Evolutionary conservation across 2,113 vertebrate species (phyloP), one percentile per base, ranked within the genome.

Genomic region (Hyla sarda): DNA sequence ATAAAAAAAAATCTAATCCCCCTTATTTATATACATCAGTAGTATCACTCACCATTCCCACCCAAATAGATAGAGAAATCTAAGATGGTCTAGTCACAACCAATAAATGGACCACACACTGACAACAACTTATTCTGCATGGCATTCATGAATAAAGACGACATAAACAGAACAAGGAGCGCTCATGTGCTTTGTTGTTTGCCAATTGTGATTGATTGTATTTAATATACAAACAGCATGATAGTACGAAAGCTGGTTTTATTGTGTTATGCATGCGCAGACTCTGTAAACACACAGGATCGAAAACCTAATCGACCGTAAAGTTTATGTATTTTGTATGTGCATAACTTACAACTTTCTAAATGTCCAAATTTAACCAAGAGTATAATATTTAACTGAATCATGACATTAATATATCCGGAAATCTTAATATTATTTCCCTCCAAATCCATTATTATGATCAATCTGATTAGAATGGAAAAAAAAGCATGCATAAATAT

Each of bases 141-240:
- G 67, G 10, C 67, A 23, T 71, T 17, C 34, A 23, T 71, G 67
- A 37, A 41, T 71, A 71, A 41, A 41, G 32, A 23, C 2, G 19
- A 41, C 34, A 71, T 71, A 41, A 71, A 13, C 32, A 41, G 67
- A 71, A 71, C 23, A 11, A 23, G 34, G 34, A 71, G 19, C 32
- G 8, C 32, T 41, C 2, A 34, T 71, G 28, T 23, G 67, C 67
- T 41, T 30, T 37, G 30, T 34, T 34, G 8, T 23, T 23, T 71
- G 67, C 34, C 11, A 17, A 71, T 71, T 10, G 32, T 71, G 67
- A 71, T 71, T 71, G 67, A 71, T 71, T 11, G 19, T 37, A 71
- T 71, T 71, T 71, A 71, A 71, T 71, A 41, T 71, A 10, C 19
- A 12, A 71, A 41, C 67, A 71, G 67, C 67, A 41, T 37, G 67